phyloP scores from a whole-genome alignment of 2,113 vertebrate genomes.

The Anolis carolinensis region DNA sequence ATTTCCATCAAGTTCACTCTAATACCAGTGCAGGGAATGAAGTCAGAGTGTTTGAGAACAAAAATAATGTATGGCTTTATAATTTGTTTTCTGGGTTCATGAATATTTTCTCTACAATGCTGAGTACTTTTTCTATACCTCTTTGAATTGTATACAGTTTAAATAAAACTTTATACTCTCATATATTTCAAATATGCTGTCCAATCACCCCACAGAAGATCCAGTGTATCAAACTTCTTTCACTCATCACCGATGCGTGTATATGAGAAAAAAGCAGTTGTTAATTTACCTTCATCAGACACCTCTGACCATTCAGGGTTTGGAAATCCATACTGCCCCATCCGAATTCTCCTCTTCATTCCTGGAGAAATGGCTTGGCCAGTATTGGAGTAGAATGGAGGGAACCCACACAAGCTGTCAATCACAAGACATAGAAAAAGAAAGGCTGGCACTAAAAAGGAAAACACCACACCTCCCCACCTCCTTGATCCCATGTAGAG shows the following conservation, averaged over 20 bases:
- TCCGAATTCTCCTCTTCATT: conserved; percentile 97
- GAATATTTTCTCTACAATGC: neutral
- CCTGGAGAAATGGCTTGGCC: conserved; percentile 98
- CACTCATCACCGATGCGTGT: neutral
- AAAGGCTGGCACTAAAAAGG: neutral
- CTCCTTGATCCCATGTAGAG: neutral
- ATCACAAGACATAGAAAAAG: neutral
- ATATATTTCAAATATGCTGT: neutral
- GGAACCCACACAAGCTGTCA: conserved; percentile 92
- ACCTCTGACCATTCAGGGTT: conserved; percentile 96
- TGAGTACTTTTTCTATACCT: neutral
- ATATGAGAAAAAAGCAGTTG: neutral
- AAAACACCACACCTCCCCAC: neutral
- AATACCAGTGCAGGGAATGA: neutral
- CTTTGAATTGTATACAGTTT: neutral
- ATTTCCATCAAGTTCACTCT: neutral
- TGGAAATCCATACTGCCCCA: conserved; percentile 97
- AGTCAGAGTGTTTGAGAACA: neutral
- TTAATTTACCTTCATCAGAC: conserved; percentile 88
- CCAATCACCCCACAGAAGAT: neutral
- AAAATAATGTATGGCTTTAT: neutral
- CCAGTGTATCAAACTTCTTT: neutral
- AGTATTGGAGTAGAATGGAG: conserved; percentile 98
- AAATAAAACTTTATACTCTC: neutral
- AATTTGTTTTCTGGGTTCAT: neutral